These are phyloP conservation scores for Mugil cephalus DNA, from an alignment of 2,113 vertebrate species.

Conservation along the genomic window DNA sequence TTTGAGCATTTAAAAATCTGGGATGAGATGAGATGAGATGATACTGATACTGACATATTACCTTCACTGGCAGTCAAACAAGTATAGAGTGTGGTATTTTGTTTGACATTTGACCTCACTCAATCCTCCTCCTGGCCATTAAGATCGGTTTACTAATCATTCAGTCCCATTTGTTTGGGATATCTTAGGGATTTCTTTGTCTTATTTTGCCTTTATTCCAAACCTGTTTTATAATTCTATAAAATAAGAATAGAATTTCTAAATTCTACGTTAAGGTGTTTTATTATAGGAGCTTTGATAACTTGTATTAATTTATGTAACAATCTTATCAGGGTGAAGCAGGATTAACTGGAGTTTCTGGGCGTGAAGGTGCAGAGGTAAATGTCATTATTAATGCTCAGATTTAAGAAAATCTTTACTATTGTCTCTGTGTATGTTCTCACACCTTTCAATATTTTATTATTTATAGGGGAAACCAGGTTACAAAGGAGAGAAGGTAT, in stretches of 20 bases:
- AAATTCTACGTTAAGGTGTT: not conserved
- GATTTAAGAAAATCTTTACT: conserved; percentile 1
- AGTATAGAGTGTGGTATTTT: not conserved
- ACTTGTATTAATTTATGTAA: not conserved
- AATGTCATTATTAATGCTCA: conserved; percentile 27
- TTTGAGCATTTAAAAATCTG: too few relatives aligned
- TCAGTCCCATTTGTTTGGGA: not conserved
- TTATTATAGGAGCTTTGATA: not conserved
- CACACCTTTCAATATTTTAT: not conserved
- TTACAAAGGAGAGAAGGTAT: conserved; percentile 93
- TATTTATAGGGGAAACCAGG: conserved; percentile 86
- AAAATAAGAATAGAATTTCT: not conserved
- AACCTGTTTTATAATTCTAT: too few relatives aligned
- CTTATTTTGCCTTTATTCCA: not conserved
- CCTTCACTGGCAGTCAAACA: not conserved
- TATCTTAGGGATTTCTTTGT: not conserved
- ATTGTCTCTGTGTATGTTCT: not conserved
- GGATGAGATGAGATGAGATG: too few relatives aligned
- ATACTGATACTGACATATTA: too few relatives aligned
- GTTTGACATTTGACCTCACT: not conserved
- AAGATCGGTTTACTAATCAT: not conserved
- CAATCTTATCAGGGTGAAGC: conserved; percentile 85
- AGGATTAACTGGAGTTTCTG: conserved; percentile 89
- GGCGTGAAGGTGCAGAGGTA: conserved; percentile 89
- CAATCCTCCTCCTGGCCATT: not conserved